Conservation (phyloP, 2,888 invertebrate genomes). For the Papilio elwesi region DNA sequence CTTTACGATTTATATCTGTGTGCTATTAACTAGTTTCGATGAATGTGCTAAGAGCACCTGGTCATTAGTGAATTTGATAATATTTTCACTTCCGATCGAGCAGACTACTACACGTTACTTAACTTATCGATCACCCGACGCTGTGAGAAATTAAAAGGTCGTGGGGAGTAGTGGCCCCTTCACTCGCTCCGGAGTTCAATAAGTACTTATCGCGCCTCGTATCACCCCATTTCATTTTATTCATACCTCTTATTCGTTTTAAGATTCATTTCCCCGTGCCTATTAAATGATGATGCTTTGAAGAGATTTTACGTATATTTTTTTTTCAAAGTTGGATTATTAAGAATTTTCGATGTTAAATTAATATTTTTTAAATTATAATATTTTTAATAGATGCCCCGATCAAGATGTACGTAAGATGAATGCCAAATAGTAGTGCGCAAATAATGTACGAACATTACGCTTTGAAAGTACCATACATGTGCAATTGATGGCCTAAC, state of each 20-base stretch:
- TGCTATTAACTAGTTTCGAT: background rate
- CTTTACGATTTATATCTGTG: background rate
- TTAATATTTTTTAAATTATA: background rate
- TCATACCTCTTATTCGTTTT: slow-evolving; percentile 18
- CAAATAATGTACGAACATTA: too few relatives aligned
- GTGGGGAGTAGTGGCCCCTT: slow-evolving; percentile 13
- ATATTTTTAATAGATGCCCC: too few relatives aligned
- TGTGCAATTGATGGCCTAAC: too few relatives aligned
- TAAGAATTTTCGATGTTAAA: background rate
- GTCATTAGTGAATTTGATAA: slow-evolving; percentile 5
- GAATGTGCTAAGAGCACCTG: background rate
- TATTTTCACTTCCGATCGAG: background rate
- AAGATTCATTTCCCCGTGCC: slow-evolving; percentile 10
- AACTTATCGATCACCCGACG: slow-evolving; percentile 4
- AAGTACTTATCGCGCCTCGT: slow-evolving; percentile 15
- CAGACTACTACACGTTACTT: background rate
- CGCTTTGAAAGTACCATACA: too few relatives aligned
- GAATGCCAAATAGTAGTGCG: too few relatives aligned
- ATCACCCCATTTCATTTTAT: slow-evolving; percentile 23
- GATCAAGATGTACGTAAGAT: too few relatives aligned
- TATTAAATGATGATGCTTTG: slow-evolving; percentile 17
- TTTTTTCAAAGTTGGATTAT: background rate
- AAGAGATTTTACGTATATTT: background rate
- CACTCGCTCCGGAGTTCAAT: slow-evolving; percentile 18
- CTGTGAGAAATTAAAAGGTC: slow-evolving; percentile 20